A percentile compares a stretch with the other conserved stretches of the same genome.
Evolutionary conservation across 2,113 vertebrate species (phyloP).

Genomic region (Nycticryphes semicollaris): DNA sequence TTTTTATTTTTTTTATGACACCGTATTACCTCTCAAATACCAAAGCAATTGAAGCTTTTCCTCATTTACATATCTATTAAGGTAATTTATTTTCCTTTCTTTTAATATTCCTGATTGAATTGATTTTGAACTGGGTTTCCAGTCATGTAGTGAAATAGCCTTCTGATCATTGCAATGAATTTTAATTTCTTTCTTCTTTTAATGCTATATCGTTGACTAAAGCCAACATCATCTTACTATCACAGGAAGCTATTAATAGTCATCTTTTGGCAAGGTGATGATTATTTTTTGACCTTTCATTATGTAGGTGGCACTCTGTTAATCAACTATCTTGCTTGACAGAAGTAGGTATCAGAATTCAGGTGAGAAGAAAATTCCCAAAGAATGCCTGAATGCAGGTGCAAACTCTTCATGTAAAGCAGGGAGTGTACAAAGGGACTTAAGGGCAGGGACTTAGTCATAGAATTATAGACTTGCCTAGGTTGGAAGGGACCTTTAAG

Average conservation of each 20-base stretch:
- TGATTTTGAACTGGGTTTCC: background rate
- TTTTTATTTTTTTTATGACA: background rate
- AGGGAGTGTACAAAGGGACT: background rate
- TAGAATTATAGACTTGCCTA: too few species aligned
- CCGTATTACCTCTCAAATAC: background rate
- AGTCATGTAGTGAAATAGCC: background rate
- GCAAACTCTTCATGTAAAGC: background rate
- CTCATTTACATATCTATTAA: background rate
- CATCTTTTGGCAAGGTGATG: background rate
- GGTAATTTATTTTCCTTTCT: background rate
- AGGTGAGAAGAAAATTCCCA: background rate
- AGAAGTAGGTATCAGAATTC: background rate
- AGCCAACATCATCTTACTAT: background rate
- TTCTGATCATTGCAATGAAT: background rate
- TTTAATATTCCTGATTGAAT: background rate
- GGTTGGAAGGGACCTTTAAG: too few species aligned
- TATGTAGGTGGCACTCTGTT: background rate
- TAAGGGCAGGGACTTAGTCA: too few species aligned
- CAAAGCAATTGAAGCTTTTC: background rate
- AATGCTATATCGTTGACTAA: background rate
- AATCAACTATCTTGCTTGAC: background rate
- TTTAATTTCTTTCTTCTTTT: background rate
- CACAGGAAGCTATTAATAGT: background rate
- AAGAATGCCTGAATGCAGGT: background rate
- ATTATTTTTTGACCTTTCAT: background rate